Evolutionary conservation across 2,797 vertebrate species (phyloP), one percentile per base, ranked within the genome.

Genomic region (Poeciliopsis gracilis): DNA sequence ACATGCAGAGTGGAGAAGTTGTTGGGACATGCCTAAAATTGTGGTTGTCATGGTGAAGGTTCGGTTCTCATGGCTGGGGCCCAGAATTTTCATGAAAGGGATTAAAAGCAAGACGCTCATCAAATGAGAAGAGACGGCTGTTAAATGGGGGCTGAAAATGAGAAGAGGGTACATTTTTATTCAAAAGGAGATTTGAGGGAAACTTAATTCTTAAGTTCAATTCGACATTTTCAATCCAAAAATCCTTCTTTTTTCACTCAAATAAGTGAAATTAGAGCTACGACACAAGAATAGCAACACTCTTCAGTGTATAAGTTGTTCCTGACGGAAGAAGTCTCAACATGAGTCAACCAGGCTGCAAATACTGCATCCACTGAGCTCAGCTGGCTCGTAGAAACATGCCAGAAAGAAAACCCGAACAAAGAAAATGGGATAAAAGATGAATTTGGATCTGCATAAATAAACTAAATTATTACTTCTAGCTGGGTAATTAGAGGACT

Each of bases 1-100:
- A 80, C 80, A 85, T 69, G 80, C 72, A 85, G 2, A 33, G 51
- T 73, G 20, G 41, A 77, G 67, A 78, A 81, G 79, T 86, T 80
- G 76, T 84, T 85, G 80, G 83, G 87, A 92, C 92, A 89, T 94
- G 94, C 90, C 91, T 89, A 83, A 90, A 85, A 87, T 89, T 85
- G 91, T 91, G 85, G 92, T 93, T 95, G 94, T 94, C 91, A 93
- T 94, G 92, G 92, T 90, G 82, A 93, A 88, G 87, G 90, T 91
- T 93, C 87, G 76, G 81, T 92, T 94, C 93, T 91, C 92, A 92
- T 90, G 89, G 91, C 73, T 86, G 77, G 84, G 78, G 84, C 73
- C 53, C 77, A 77, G 82, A 82, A 85, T 47, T 79, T 90, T 94
- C 89, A 87, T 82, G 84, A 82, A 91, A 81, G 84, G 89, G 91